These are phyloP conservation scores for Tetrapedia diversipes DNA, from an alignment of 2,888 invertebrate genomes.

Conservation along the genomic window DNA sequence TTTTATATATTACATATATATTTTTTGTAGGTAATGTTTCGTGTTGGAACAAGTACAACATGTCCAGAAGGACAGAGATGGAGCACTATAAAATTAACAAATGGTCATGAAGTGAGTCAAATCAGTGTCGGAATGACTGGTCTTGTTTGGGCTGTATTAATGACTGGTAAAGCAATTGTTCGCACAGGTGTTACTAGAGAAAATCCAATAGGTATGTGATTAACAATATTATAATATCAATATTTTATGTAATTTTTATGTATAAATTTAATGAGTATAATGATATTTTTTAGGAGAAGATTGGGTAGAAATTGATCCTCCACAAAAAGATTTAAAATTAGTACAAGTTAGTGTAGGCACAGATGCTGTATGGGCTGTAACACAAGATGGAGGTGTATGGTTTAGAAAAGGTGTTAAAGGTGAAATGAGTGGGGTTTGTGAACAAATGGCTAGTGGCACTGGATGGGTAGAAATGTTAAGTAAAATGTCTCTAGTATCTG, in stretches of 20 bases:
- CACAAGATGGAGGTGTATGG: slow-evolving; percentile 93
- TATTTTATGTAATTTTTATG: not conserved
- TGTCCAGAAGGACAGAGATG: slow-evolving; percentile 95
- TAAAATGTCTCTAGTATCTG: slow-evolving; percentile 91
- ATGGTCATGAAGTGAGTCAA: slow-evolving; percentile 92
- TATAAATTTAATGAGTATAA: not conserved
- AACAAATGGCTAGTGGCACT: slow-evolving; percentile 90
- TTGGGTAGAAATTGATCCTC: slow-evolving; percentile 93
- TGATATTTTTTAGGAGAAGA: slow-evolving; percentile 84
- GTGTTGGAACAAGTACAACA: slow-evolving; percentile 90
- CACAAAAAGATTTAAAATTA: slow-evolving; percentile 88
- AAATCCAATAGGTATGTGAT: slow-evolving; percentile 85
- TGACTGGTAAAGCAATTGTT: slow-evolving; percentile 92
- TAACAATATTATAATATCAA: slow-evolving; percentile 7
- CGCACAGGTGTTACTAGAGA: slow-evolving; percentile 93
- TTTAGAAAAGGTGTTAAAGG: slow-evolving; percentile 90
- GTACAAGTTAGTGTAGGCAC: slow-evolving; percentile 92
- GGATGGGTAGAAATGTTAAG: slow-evolving; percentile 96
- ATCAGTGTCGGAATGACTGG: slow-evolving; percentile 94
- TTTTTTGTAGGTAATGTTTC: slow-evolving; percentile 88
- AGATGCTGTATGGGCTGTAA: slow-evolving; percentile 90
- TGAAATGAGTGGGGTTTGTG: slow-evolving; percentile 89
- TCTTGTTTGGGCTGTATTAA: slow-evolving; percentile 93
- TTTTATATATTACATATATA: not conserved
- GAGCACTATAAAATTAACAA: slow-evolving; percentile 90